Percentiles rank a stretch among this genome's conserved stretches.
These are phyloP conservation scores for Serrognathus titanus DNA, from an alignment of 2,888 invertebrate species.

Conservation along the genomic window DNA sequence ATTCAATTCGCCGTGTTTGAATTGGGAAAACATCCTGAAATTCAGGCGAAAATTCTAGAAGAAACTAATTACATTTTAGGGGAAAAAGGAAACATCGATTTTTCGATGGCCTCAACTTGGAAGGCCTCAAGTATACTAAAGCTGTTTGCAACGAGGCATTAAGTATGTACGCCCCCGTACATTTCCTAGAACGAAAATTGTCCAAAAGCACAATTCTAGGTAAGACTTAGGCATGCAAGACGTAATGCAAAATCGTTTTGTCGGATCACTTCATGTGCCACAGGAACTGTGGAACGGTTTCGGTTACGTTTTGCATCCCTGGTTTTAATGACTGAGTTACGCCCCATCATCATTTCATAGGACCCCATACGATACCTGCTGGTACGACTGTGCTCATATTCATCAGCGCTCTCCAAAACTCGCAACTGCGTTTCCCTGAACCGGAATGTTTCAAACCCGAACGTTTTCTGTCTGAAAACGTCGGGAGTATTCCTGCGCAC, in stretches of 20 bases:
- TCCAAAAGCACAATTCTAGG: conserved; percentile 8
- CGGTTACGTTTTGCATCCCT: too few relatives aligned
- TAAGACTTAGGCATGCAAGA: neutral
- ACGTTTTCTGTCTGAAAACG: conserved; percentile 17
- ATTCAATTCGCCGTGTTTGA: conserved; percentile 22
- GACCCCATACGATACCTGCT: neutral
- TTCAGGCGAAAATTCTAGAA: conserved; percentile 25
- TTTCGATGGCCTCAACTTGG: conserved; percentile 3
- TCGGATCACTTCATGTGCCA: too few relatives aligned
- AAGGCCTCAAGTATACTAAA: conserved; percentile 22
- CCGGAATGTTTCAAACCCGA: conserved; percentile 23
- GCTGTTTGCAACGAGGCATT: conserved; percentile 24
- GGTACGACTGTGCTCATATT: neutral
- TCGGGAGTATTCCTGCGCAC: neutral
- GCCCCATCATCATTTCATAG: neutral
- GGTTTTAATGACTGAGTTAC: too few relatives aligned
- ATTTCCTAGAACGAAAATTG: conserved; percentile 12
- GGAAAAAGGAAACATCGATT: neutral
- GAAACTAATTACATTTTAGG: conserved; percentile 20
- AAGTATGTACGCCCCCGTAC: conserved; percentile 20
- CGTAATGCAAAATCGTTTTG: too few relatives aligned
- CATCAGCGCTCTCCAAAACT: conserved; percentile 2
- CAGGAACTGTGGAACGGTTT: too few relatives aligned
- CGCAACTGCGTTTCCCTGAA: conserved; percentile 9
- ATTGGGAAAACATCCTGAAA: conserved; percentile 20